Evolutionary conservation across 2,888 invertebrate genomes (phyloP).

Genomic region (Listrodromus nycthemerus): DNA sequence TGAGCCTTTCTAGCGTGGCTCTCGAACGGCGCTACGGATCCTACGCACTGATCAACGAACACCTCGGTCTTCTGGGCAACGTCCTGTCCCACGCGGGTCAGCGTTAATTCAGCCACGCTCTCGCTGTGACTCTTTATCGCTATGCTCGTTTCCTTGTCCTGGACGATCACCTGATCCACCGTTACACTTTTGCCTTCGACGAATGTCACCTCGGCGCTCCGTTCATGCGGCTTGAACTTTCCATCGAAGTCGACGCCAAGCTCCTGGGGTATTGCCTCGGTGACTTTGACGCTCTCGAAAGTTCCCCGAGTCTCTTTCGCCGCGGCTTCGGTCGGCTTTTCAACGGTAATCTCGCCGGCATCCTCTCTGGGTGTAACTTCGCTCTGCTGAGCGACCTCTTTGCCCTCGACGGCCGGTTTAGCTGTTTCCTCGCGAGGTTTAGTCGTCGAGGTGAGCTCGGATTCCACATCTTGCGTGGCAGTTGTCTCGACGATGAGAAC

Average conservation of each 20-base stretch:
- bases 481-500: slow-evolving; percentile 74
- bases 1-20: slow-evolving; percentile 75
- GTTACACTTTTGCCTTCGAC: slow-evolving; percentile 80
- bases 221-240: slow-evolving; percentile 75
- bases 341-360: slow-evolving; percentile 74
- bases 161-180: slow-evolving; percentile 80
- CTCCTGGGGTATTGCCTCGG: slow-evolving; percentile 79
- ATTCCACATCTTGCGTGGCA: slow-evolving; percentile 73
- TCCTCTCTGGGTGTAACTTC: slow-evolving; percentile 75
- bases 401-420: slow-evolving; percentile 79
- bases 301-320: slow-evolving; percentile 85
- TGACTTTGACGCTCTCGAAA: slow-evolving; percentile 84
- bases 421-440: slow-evolving; percentile 79
- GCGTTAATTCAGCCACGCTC: slow-evolving; percentile 71
- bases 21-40: slow-evolving; percentile 72
- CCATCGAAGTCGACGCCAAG: slow-evolving; percentile 71
- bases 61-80: slow-evolving; percentile 81
- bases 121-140: slow-evolving; percentile 70
- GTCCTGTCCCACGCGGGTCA: slow-evolving; percentile 77
- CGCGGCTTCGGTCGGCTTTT: slow-evolving; percentile 81
- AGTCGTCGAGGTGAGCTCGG: slow-evolving; percentile 67
- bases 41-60: slow-evolving; percentile 79
- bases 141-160: slow-evolving; percentile 80
- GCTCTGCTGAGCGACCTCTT: slow-evolving; percentile 83
- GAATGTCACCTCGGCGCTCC: slow-evolving; percentile 78